Conservation (phyloP, 2,888 invertebrate genomes). For the Stenodema calcarata region DNA sequence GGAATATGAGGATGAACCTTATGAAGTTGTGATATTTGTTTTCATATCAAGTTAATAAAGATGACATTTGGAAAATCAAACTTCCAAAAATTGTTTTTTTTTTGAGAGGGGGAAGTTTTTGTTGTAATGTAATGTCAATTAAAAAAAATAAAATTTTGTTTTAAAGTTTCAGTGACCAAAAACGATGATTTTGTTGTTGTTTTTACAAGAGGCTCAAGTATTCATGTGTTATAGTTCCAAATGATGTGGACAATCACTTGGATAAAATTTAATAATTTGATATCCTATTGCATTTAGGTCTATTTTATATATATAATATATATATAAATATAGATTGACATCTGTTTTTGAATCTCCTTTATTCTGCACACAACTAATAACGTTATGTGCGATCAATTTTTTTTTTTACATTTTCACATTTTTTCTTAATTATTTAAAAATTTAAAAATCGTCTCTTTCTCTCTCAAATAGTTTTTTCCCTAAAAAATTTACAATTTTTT, state of each 20-base stretch:
- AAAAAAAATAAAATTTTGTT: background rate
- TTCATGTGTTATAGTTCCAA: conserved; percentile 39
- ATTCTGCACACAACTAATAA: conserved; percentile 48
- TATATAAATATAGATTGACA: conserved; percentile 48
- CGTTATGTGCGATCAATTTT: conserved; percentile 41
- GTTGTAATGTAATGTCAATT: background rate
- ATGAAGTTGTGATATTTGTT: too few species aligned
- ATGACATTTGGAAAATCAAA: too few species aligned
- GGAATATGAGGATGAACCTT: background rate
- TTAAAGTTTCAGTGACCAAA: background rate
- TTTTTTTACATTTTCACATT: conserved; percentile 48
- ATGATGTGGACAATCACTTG: background rate
- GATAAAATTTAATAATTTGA: conserved; percentile 37
- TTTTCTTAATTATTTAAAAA: conserved; percentile 54
- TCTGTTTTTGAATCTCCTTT: conserved; percentile 49
- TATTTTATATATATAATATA: conserved; percentile 45
- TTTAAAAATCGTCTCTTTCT: conserved; percentile 56
- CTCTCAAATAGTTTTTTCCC: conserved; percentile 52
- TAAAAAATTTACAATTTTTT: conserved; percentile 48
- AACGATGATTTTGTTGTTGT: background rate
- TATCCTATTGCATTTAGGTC: conserved; percentile 44
- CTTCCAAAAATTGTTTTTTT: background rate
- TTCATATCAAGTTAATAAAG: too few species aligned
- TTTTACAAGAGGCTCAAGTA: conserved; percentile 45
- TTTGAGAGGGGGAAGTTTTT: background rate